Evolutionary conservation across 2,113 vertebrate genomes (phyloP).

Genomic region (Psilopsiagon aymara): DNA sequence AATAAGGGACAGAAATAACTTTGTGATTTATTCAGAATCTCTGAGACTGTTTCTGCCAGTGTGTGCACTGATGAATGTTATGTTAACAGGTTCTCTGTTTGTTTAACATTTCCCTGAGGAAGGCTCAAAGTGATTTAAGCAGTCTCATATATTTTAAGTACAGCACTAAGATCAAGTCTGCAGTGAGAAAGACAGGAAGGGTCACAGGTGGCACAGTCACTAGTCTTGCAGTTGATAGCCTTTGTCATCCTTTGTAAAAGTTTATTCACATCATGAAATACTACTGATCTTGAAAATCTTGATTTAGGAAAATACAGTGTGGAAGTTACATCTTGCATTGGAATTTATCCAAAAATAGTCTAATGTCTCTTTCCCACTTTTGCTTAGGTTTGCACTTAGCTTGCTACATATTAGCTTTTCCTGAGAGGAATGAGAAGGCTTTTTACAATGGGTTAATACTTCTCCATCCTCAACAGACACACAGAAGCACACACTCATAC

Average conservation of each 20-base stretch:
- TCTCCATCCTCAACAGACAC: neutral
- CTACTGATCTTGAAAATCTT: neutral
- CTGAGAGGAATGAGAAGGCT: neutral
- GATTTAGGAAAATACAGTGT: neutral
- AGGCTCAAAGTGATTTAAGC: neutral
- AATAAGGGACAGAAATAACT: neutral
- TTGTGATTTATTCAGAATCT: slow-evolving; percentile 43
- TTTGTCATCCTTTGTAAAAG: neutral
- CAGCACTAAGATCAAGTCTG: neutral
- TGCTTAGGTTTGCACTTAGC: neutral
- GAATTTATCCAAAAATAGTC: neutral
- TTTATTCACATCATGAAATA: neutral
- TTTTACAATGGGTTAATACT: neutral
- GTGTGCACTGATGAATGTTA: slow-evolving; percentile 40
- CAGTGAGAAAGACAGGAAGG: neutral
- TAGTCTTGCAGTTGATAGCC: neutral
- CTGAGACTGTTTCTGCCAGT: neutral
- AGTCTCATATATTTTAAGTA: neutral
- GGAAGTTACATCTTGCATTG: neutral
- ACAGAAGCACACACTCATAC: neutral
- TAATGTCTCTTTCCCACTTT: neutral
- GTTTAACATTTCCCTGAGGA: slow-evolving; percentile 4
- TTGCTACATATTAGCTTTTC: neutral
- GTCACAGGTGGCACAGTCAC: neutral
- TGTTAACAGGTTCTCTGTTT: slow-evolving; percentile 37